Evolutionary conservation across 92 coral and sea anemone species (phyloP).

Genomic region (Chrysogorgia sp.): DNA sequence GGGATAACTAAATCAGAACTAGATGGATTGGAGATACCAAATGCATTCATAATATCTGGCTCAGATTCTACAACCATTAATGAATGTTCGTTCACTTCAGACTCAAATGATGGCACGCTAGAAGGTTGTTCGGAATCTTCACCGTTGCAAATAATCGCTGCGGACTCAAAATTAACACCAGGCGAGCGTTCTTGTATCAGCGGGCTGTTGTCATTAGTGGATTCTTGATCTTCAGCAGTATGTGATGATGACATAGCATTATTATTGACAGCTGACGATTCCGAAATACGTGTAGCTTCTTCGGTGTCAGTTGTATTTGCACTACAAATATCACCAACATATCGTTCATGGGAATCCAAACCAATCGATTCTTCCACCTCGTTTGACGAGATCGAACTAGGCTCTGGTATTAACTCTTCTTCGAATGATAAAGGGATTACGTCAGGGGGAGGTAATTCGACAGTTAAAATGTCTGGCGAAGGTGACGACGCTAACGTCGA

Average conservation of each 20-base stretch:
- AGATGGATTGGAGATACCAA: constrained; percentile 6
- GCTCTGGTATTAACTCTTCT: not conserved
- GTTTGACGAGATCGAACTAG: not conserved
- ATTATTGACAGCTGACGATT: not conserved
- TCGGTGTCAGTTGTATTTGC: not conserved
- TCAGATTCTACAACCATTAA: constrained; percentile 37
- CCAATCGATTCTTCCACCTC: not conserved
- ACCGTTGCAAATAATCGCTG: not conserved
- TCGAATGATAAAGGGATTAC: not conserved
- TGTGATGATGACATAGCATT: not conserved
- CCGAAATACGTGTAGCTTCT: not conserved
- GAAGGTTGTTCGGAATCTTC: constrained; percentile 1
- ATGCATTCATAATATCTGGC: constrained; percentile 39
- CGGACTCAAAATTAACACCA: not conserved
- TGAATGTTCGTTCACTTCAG: not conserved
- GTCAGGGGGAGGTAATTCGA: constrained; percentile 18
- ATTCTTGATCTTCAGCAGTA: constrained; percentile 6
- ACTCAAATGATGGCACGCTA: not conserved
- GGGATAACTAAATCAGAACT: constrained; percentile 22
- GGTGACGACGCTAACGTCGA: not conserved
- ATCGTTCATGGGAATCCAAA: not conserved
- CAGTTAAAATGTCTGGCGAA: constrained; percentile 9
- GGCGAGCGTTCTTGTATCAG: not conserved
- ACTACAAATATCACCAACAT: not conserved
- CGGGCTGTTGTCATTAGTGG: not conserved